Percentiles rank a stretch among this genome's conserved stretches.
Conservation (phyloP, 2,888 invertebrate genomes). For the Cephus sareptanus region DNA sequence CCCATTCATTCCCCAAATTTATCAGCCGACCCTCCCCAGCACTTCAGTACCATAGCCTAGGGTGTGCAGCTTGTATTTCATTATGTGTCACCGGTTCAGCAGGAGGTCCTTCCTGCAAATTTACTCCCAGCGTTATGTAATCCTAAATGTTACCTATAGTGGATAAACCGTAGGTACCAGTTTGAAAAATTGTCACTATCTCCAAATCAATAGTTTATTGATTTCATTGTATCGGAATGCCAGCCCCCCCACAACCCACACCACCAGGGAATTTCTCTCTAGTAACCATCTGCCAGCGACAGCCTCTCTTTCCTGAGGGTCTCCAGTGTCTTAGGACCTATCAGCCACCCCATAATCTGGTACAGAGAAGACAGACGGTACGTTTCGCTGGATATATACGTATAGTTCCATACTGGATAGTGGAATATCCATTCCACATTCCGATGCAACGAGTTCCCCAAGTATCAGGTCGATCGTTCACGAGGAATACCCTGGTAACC, state of each 20-base stretch:
- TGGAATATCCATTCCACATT: neutral
- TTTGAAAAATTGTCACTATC: neutral
- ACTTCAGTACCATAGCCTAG: conserved; percentile 8
- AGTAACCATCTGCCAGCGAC: conserved; percentile 58
- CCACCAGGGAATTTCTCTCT: conserved; percentile 58
- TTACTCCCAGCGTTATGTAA: neutral
- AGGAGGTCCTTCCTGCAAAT: conserved; percentile 10
- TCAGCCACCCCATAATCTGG: neutral
- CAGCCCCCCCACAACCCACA: neutral
- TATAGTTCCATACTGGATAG: neutral
- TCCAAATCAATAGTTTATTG: conserved; percentile 38
- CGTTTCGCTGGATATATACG: neutral
- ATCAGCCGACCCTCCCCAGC: conserved; percentile 38
- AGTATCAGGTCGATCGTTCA: conserved; percentile 10
- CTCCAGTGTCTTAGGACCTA: neutral
- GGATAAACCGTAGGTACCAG: neutral
- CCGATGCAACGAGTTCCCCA: conserved; percentile 5
- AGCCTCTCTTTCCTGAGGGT: conserved; percentile 48
- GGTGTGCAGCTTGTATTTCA: conserved; percentile 43
- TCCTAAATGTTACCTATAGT: neutral
- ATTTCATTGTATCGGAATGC: conserved; percentile 47
- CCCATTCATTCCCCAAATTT: conserved; percentile 49
- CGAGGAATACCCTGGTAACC: conserved; percentile 38
- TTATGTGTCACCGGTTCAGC: conserved; percentile 34
- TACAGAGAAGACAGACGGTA: neutral